phyloP scores from a whole-genome alignment of 2,797 vertebrate species.

The Zenarchopterus dispar region DNA sequence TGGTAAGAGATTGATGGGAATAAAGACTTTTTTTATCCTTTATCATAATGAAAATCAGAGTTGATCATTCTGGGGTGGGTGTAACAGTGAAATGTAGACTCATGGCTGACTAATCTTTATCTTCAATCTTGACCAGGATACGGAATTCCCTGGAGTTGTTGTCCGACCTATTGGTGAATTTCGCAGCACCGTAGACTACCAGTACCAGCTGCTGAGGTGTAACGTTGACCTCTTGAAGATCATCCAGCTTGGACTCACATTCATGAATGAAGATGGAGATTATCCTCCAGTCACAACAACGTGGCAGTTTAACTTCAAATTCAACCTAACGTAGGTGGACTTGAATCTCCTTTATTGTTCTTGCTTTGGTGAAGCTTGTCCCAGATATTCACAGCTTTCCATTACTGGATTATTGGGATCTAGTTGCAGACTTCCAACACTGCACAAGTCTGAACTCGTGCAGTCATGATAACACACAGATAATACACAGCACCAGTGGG shows the following conservation, averaged over 20 bases:
- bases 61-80: no score
- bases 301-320: slow-evolving; percentile 99
- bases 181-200: slow-evolving; percentile 97
- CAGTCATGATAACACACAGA: no score
- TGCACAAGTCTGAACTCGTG: no score
- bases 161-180: slow-evolving; percentile 97
- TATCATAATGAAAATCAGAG: neutral
- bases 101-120: neutral
- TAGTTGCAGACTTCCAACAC: no score
- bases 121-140: slow-evolving; percentile 84
- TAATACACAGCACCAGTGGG: no score
- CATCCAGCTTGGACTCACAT: slow-evolving; percentile 96
- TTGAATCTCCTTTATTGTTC: no score
- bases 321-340: slow-evolving; percentile 93
- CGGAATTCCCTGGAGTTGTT: slow-evolving; percentile 96
- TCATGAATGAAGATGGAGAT: slow-evolving; percentile 96
- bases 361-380: no score
- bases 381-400: no score
- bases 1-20: slow-evolving; percentile 79
- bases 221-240: slow-evolving; percentile 98
- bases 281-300: slow-evolving; percentile 94
- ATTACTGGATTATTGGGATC: no score
- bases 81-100: neutral
- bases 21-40: neutral
- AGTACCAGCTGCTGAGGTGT: slow-evolving; percentile 96